Percentiles rank a stretch among this genome's conserved stretches.
Evolutionary conservation across 2,888 invertebrate species (phyloP).

Genomic region (Pediacus dermestoides): DNA sequence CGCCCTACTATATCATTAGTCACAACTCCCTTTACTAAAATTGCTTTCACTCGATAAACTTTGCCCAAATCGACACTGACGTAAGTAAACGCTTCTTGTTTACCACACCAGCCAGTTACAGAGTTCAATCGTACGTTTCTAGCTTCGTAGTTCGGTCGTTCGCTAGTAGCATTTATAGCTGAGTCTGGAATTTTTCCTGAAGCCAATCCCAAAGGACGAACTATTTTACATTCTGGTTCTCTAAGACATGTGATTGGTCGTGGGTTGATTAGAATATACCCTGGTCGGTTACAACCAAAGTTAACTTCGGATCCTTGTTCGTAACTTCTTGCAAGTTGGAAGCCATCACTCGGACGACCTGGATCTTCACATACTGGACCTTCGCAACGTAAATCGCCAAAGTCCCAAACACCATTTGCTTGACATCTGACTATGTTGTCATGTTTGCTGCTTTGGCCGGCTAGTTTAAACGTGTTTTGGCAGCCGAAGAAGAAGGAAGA

Average conservation of each 20-base stretch:
- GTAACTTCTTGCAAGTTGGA: conserved; percentile 78
- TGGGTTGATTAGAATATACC: conserved; percentile 88
- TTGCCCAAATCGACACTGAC: conserved; percentile 92
- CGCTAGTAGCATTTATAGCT: conserved; percentile 92
- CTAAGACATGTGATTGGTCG: conserved; percentile 85
- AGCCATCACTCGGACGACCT: conserved; percentile 88
- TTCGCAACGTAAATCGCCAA: conserved; percentile 92
- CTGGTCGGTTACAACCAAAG: conserved; percentile 86
- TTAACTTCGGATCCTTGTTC: conserved; percentile 88
- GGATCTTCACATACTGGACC: conserved; percentile 97
- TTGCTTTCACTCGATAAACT: conserved; percentile 89
- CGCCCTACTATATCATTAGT: conserved; percentile 93
- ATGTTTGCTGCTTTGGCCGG: conserved; percentile 86
- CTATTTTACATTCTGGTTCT: conserved; percentile 91
- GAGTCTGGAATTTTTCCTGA: conserved; percentile 92
- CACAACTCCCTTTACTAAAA: conserved; percentile 89
- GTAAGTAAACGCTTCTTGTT: conserved; percentile 93
- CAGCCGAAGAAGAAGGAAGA: conserved; percentile 95
- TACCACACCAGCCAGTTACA: conserved; percentile 96
- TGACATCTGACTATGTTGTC: conserved; percentile 91
- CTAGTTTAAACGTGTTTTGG: conserved; percentile 90
- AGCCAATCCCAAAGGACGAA: conserved; percentile 84
- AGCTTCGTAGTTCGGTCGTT: conserved; percentile 87
- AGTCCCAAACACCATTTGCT: conserved; percentile 94
- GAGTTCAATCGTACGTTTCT: conserved; percentile 85